Conservation (phyloP, 2,888 invertebrate species). For the Oligia strigilis region DNA sequence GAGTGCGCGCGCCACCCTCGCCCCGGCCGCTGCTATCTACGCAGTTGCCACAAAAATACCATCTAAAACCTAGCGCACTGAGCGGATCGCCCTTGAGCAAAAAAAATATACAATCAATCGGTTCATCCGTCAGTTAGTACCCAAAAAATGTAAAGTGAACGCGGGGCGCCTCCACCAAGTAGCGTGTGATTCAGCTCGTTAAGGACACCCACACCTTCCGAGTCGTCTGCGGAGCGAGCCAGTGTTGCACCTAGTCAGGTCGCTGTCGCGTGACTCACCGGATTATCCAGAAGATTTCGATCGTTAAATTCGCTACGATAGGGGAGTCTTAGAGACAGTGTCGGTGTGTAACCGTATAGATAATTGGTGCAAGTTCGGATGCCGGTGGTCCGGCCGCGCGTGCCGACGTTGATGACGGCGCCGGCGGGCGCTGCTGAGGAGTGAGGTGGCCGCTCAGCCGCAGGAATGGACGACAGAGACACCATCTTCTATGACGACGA, state of each 20-base stretch:
- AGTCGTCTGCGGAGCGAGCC: conserved; percentile 71
- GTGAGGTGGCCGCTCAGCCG: conserved; percentile 79
- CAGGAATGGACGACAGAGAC: conserved; percentile 89
- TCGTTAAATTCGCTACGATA: conserved; percentile 77
- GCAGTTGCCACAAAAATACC: conserved; percentile 87
- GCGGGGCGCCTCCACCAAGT: conserved; percentile 77
- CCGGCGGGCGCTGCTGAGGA: conserved; percentile 80
- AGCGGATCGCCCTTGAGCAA: conserved; percentile 78
- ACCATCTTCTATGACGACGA: conserved; percentile 90
- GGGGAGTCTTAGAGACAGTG: conserved; percentile 74
- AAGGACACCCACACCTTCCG: conserved; percentile 88
- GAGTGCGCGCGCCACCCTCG: conserved; percentile 87
- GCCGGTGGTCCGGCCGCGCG: conserved; percentile 88
- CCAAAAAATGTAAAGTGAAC: conserved; percentile 71
- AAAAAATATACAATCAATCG: conserved; percentile 75
- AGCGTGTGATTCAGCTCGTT: conserved; percentile 78
- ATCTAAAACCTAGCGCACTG: conserved; percentile 77
- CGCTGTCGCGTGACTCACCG: conserved; percentile 86
- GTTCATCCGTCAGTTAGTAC: conserved; percentile 68
- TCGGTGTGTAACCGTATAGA: conserved; percentile 71
- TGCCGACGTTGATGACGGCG: conserved; percentile 87
- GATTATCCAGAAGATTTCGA: conserved; percentile 83
- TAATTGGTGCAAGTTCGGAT: conserved; percentile 81
- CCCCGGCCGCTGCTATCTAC: conserved; percentile 82
- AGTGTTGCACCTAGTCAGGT: conserved; percentile 78